phyloP scores from a whole-genome alignment of 1,140 invertebrate species.

The Zaprionus tsacasi region DNA sequence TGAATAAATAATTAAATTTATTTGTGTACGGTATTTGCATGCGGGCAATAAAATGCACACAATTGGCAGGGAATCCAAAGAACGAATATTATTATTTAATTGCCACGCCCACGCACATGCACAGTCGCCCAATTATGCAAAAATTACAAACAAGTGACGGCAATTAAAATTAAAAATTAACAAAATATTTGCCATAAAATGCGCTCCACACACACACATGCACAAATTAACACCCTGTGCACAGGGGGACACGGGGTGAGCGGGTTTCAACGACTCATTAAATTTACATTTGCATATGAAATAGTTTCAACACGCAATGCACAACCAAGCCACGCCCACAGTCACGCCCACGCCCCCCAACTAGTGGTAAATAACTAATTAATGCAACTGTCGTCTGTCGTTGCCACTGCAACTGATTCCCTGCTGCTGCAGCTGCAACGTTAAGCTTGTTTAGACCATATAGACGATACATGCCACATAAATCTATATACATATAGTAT shows the following conservation, averaged over 20 bases:
- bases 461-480: not conserved
- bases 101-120: conserved; percentile 41
- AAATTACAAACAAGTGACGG: conserved; percentile 70
- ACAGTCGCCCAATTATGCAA: conserved; percentile 65
- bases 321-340: conserved; percentile 6
- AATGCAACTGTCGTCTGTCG: conserved; percentile 61
- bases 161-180: conserved; percentile 82
- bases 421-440: conserved; percentile 52
- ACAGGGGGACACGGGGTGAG: conserved; percentile 27
- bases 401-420: conserved; percentile 24
- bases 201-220: conserved; percentile 3
- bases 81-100: conserved; percentile 70
- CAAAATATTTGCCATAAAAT: conserved; percentile 65
- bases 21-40: conserved; percentile 32
- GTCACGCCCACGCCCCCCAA: conserved; percentile 10
- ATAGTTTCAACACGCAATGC: conserved; percentile 66
- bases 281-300: conserved; percentile 77
- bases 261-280: conserved; percentile 73
- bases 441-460: conserved; percentile 1
- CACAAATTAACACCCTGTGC: conserved; percentile 40
- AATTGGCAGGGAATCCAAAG: conserved; percentile 47
- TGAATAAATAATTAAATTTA: conserved; percentile 65
- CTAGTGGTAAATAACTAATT: conserved; percentile 66
- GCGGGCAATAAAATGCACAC: conserved; percentile 16
- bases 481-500: not conserved